phyloP scores from a whole-genome alignment of 2,113 vertebrate species.

The Lanius ludovicianus region DNA sequence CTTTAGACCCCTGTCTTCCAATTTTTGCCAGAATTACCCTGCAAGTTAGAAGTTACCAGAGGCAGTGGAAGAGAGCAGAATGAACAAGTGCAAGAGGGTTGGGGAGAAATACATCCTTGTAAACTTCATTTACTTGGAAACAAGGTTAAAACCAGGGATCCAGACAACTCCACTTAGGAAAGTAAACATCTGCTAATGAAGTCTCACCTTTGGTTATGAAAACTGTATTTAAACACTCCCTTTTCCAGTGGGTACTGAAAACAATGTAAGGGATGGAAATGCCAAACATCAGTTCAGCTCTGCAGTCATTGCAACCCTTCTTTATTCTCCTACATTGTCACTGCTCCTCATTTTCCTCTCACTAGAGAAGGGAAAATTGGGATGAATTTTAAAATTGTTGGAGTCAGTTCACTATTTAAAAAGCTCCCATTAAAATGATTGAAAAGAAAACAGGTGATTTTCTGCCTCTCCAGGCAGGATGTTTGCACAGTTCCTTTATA shows the following conservation, averaged over 20 bases:
- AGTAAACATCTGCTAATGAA: accelerated
- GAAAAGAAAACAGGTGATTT: neutral
- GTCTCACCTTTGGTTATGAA: neutral
- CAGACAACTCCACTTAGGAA: neutral
- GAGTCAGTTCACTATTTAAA: neutral
- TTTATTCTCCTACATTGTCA: neutral
- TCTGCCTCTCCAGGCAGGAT: neutral
- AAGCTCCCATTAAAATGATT: neutral
- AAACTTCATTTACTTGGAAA: neutral
- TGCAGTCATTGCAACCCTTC: neutral
- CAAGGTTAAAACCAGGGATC: neutral
- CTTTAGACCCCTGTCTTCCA: neutral
- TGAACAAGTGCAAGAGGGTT: accelerated
- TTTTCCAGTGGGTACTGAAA: neutral
- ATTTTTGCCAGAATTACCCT: neutral
- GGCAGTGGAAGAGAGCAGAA: neutral
- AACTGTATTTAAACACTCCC: neutral
- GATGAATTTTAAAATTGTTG: neutral
- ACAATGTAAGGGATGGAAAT: neutral
- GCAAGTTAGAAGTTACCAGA: neutral
- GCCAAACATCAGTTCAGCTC: neutral
- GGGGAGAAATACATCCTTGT: neutral
- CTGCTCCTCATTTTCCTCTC: neutral
- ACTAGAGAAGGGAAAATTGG: neutral
- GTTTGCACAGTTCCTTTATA: neutral